Base-by-base conservation (phyloP, 2,113 vertebrate species). In the Nannobrachium achirus region DNA sequence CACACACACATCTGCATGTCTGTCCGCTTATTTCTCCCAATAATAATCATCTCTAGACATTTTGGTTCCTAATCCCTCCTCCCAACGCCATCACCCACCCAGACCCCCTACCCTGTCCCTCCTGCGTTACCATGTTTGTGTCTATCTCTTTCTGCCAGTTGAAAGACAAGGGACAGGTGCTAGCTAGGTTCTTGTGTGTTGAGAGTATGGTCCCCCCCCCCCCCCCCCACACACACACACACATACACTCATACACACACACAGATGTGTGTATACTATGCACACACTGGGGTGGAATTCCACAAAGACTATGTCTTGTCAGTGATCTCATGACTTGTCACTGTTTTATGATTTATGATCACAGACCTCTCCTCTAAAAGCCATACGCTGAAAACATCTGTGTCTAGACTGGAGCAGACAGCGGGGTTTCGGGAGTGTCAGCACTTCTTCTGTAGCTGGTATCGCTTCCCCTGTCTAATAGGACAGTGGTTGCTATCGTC, bases 161-260 rank as follows among this genome's bases (percentile, higher is more conserved):
- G 45, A 85, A 71, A 82, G 69, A 58, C 18, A 6, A 73, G 73
- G 79, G 79, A 81, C 85, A 89, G 88, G 84, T 89, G 82, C 56
- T 71, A 50, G 10, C n/a, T 33, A 33, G 25, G 19, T 39, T 48
- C 77, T 80, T 63, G 6, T 65, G 71, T 67, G 65, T 53, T 70
- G 70, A 63, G 67, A 6, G 8, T 73, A 56, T 64, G n/a, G n/a
- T 66, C 19, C 50, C 61, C 48, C 65, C 55, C 69, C 73, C 76
- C 68, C 40, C 25, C 66, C 15, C 19, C 8, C 10, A 52, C 33
- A 51, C 62, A 63, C 19, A 49, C 9, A 18, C 25, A 33, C 18
- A 39, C 46, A 52, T 46, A 49, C 15, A 42, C 16, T 40, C 33
- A 40, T 1, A 57, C 14, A 57, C 14, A 16, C 3, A 40, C 1